These are phyloP conservation scores for Troglohyphantes excavatus DNA, from an alignment of 2,888 invertebrate genomes.

Conservation along the genomic window DNA sequence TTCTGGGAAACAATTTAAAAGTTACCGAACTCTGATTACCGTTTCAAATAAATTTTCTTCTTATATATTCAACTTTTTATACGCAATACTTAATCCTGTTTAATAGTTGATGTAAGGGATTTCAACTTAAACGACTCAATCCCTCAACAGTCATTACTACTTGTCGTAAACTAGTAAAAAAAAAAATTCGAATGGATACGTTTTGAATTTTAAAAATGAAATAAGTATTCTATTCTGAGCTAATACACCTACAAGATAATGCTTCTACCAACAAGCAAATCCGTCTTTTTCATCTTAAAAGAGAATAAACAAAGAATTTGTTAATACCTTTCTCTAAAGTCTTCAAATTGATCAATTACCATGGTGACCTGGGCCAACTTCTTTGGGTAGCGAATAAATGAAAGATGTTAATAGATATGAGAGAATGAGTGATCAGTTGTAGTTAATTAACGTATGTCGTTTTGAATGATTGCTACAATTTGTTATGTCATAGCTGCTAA, in stretches of 20 bases:
- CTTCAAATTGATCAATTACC: not conserved
- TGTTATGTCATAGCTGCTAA: not conserved
- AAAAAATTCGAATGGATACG: not conserved
- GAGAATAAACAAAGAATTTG: not conserved
- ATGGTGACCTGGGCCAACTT: too few relatives aligned
- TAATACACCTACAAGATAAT: not conserved
- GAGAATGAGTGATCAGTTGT: not conserved
- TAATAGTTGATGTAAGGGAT: too few relatives aligned
- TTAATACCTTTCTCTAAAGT: not conserved
- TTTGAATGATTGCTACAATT: not conserved
- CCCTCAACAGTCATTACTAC: too few relatives aligned
- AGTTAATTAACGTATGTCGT: not conserved
- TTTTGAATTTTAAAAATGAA: not conserved
- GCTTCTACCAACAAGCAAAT: not conserved
- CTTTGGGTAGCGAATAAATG: too few relatives aligned
- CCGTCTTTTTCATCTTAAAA: not conserved
- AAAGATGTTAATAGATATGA: not conserved
- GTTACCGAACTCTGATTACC: too few relatives aligned
- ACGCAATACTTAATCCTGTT: too few relatives aligned
- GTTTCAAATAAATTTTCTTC: too few relatives aligned
- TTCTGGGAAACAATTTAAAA: too few relatives aligned
- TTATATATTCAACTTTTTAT: too few relatives aligned
- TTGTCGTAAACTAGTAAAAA: too few relatives aligned
- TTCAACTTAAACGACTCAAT: too few relatives aligned
- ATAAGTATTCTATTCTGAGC: too few relatives aligned